Evolutionary conservation across 1,140 invertebrate species (phyloP).

Genomic region (Penaeus vannamei): DNA sequence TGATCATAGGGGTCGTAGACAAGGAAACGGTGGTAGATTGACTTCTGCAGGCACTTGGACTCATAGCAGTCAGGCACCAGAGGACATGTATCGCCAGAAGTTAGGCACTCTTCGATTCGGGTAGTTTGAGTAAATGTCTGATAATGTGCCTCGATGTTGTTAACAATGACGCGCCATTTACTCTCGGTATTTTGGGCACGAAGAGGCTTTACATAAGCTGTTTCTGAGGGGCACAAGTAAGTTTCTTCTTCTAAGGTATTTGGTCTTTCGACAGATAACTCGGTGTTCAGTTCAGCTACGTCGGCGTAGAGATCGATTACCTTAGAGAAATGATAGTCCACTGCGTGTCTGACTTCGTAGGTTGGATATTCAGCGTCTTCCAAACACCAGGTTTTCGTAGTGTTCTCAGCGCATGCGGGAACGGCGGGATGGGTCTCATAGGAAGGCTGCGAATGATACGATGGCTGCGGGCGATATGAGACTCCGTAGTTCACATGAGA

Average conservation of each 20-base stretch:
- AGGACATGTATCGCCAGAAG: conserved; percentile 62
- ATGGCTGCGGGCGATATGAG: not conserved
- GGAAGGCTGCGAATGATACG: conserved; percentile 8
- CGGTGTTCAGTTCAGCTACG: conserved; percentile 43
- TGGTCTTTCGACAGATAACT: conserved; percentile 39
- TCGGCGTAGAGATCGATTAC: conserved; percentile 50
- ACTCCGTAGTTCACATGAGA: conserved; percentile 1
- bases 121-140: conserved; percentile 65
- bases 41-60: conserved; percentile 67
- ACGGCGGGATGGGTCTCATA: not conserved
- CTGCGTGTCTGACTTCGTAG: conserved; percentile 55
- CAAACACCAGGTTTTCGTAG: not conserved
- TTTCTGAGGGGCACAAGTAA: conserved; percentile 41
- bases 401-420: conserved; percentile 68
- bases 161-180: conserved; percentile 68
- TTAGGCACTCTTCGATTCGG: conserved; percentile 44
- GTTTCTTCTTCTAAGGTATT: conserved; percentile 48
- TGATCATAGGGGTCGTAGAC: conserved; percentile 58
- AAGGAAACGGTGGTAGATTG: conserved; percentile 55
- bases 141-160: conserved; percentile 64
- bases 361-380: conserved; percentile 67
- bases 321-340: conserved; percentile 41
- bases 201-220: conserved; percentile 42
- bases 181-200: conserved; percentile 60
- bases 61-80: conserved; percentile 68